phyloP scores from a whole-genome alignment of 92 coral and sea anemone genomes.

The Porites cylindrica region DNA sequence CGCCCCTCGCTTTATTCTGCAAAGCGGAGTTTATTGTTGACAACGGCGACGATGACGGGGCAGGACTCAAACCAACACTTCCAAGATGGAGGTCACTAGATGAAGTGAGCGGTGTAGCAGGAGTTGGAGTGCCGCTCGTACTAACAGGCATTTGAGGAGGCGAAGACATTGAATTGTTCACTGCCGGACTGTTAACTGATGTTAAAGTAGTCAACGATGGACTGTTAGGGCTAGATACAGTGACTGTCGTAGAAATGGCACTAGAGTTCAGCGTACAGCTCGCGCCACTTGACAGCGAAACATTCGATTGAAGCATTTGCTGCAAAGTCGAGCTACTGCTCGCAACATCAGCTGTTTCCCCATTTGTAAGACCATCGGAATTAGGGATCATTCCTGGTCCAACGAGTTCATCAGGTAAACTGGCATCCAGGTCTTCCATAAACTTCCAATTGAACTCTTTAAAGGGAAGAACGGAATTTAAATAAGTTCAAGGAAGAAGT shows the following conservation, averaged over 20 bases:
- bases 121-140: constrained; percentile 96
- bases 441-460: constrained; percentile 90
- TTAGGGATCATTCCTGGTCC: constrained; percentile 78
- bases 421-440: constrained; percentile 92
- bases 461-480: constrained; percentile 88
- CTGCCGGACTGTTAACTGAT: constrained; percentile 89
- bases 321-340: constrained; percentile 91
- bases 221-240: constrained; percentile 92
- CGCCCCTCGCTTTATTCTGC: constrained; percentile 73
- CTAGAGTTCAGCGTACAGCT: constrained; percentile 90
- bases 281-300: constrained; percentile 97
- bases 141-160: constrained; percentile 98
- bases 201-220: constrained; percentile 94
- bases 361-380: constrained; percentile 88
- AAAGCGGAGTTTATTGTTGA: constrained; percentile 90
- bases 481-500: constrained; percentile 69
- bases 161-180: constrained; percentile 89
- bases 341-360: constrained; percentile 93
- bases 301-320: constrained; percentile 97
- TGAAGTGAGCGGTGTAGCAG: constrained; percentile 96
- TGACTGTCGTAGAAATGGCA: constrained; percentile 87
- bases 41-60: constrained; percentile 91
- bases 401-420: constrained; percentile 96
- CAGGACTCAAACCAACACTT: constrained; percentile 86
- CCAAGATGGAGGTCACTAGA: constrained; percentile 95